These are phyloP conservation scores for Muntiacus muntjak DNA, from an alignment of 2,113 vertebrate genomes.

Conservation along the genomic window DNA sequence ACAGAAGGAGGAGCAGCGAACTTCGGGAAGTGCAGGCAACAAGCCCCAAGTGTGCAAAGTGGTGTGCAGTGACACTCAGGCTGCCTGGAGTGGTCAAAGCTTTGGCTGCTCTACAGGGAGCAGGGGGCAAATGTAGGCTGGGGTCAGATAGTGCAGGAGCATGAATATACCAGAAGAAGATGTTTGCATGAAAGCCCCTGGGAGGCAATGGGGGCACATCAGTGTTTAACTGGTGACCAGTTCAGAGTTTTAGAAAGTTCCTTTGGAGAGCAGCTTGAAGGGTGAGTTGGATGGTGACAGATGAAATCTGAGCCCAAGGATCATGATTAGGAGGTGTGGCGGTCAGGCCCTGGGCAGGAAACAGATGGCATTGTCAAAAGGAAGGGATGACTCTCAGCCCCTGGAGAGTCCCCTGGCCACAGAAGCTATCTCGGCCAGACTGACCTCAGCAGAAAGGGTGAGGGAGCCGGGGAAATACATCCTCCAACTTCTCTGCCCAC, in stretches of 20 bases:
- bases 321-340: slow-evolving; percentile 22
- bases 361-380: slow-evolving; percentile 58
- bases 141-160: not conserved
- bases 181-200: not conserved
- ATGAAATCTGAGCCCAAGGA: slow-evolving; percentile 30
- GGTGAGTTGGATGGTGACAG: slow-evolving; percentile 14
- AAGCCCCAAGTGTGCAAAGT: not conserved
- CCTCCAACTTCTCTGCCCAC: not conserved
- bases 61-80: not conserved
- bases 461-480: not conserved
- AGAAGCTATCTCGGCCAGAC: not conserved
- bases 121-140: not conserved
- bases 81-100: not conserved
- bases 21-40: not conserved
- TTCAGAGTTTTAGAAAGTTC: not conserved
- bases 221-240: not conserved
- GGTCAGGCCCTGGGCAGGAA: slow-evolving; percentile 35
- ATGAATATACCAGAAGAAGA: not conserved
- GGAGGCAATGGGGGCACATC: not conserved
- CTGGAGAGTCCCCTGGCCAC: not conserved
- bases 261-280: slow-evolving; percentile 3
- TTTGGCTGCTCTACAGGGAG: not conserved
- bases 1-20: not conserved
- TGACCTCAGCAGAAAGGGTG: not conserved
- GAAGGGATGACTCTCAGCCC: slow-evolving; percentile 25